Evolutionary conservation across 1,140 invertebrate species (phyloP).

Genomic region (Solenopsis invicta): DNA sequence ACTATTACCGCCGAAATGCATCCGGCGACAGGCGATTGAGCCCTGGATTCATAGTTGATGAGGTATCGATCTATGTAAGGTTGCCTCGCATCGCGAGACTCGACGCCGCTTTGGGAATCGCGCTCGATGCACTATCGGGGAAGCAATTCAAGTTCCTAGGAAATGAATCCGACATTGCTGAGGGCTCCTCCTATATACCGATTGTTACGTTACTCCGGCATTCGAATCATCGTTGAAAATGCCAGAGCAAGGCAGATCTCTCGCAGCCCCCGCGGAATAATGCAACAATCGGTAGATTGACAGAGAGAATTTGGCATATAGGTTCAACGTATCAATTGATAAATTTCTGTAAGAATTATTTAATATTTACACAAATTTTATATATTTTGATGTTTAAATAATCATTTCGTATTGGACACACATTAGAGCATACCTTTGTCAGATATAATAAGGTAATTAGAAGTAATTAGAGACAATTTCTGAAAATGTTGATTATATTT

Average conservation of each 20-base stretch:
- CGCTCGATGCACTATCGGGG: conserved; percentile 18
- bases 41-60: conserved; percentile 54
- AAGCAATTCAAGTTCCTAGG: conserved; percentile 63
- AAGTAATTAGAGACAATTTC: conserved; percentile 19
- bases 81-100: conserved; percentile 5
- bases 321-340: not conserved
- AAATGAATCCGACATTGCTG: conserved; percentile 48
- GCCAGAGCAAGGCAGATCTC: not conserved
- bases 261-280: not conserved
- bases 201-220: conserved; percentile 21
- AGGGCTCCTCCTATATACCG: conserved; percentile 27
- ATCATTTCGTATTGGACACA: not conserved
- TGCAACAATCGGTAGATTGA: not conserved
- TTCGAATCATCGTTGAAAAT: conserved; percentile 18
- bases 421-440: not conserved
- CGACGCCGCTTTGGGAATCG: conserved; percentile 31
- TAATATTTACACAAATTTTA: not conserved
- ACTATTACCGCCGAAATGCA: conserved; percentile 50
- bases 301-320: not conserved
- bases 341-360: not conserved
- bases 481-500: not conserved
- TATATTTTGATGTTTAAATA: not conserved
- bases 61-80: conserved; percentile 68
- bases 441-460: not conserved
- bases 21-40: conserved; percentile 32